phyloP scores from a whole-genome alignment of 2,797 vertebrate genomes.

The Hyperoplus lanceolatus region DNA sequence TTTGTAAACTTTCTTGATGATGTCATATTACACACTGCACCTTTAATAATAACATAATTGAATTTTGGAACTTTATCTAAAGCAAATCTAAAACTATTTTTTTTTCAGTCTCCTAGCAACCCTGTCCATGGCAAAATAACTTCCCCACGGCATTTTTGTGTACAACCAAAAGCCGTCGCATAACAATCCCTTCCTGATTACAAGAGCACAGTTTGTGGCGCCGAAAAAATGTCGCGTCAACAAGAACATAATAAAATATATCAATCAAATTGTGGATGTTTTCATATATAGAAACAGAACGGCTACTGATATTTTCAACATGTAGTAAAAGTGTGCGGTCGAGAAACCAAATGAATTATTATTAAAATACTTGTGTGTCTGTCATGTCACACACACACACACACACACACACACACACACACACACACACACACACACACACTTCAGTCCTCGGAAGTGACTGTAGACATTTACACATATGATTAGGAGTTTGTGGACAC shows the following conservation, averaged over 20 bases:
- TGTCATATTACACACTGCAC: no score
- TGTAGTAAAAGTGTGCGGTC: background rate
- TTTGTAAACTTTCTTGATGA: no score
- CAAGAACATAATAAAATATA: conserved; percentile 31
- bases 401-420: no score
- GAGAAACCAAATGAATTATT: conserved; percentile 12
- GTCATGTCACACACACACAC: background rate
- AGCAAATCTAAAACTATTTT: background rate
- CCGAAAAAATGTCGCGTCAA: conserved; percentile 29
- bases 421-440: no score
- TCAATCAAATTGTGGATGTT: conserved; percentile 1
- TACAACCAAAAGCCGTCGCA: conserved; percentile 14
- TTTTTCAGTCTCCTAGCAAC: background rate
- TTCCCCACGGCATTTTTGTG: background rate
- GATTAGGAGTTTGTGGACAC: conserved; percentile 23
- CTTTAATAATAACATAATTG: no score
- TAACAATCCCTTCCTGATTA: conserved; percentile 41
- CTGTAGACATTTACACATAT: conserved; percentile 5
- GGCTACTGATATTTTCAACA: conserved; percentile 18
- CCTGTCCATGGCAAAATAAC: background rate
- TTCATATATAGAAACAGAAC: conserved; percentile 12
- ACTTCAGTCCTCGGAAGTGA: conserved; percentile 9
- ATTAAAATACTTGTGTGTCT: conserved; percentile 22
- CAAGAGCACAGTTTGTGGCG: background rate
- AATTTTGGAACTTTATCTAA: background rate